A percentile compares a stretch with the other conserved stretches of the same genome.
Conservation (phyloP, 2,888 invertebrate genomes). For the Miltochrista miniata region DNA sequence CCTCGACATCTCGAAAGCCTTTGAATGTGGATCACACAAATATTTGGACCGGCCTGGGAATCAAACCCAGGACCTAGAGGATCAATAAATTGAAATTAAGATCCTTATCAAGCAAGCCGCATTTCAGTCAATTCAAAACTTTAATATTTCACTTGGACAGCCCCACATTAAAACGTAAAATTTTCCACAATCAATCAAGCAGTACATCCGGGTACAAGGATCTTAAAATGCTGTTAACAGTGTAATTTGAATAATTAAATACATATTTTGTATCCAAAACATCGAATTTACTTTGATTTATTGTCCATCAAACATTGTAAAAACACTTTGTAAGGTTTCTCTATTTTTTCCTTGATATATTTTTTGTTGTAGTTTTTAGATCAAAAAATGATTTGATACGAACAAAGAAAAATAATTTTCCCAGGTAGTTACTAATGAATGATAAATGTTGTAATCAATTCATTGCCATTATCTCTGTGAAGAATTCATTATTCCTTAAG, state of each 20-base stretch:
- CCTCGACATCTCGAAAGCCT: no score
- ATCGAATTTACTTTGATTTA: not conserved
- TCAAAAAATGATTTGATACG: not conserved
- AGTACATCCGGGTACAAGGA: slow-evolving; percentile 1
- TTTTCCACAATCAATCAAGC: not conserved
- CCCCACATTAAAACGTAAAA: no score
- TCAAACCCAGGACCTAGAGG: no score
- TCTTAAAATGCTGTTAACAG: not conserved
- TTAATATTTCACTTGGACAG: no score
- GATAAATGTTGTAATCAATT: not conserved
- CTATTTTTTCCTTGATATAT: not conserved
- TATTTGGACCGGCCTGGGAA: no score
- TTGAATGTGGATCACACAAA: no score
- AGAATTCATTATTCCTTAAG: not conserved
- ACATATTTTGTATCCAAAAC: not conserved
- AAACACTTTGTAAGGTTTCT: not conserved
- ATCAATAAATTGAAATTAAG: no score
- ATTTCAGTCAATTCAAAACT: no score
- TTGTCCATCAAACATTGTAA: not conserved
- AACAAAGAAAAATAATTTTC: not conserved
- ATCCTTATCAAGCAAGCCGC: no score
- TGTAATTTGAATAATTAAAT: slow-evolving; percentile 1
- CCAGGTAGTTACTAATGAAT: not conserved
- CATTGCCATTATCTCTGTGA: not conserved
- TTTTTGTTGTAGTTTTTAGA: not conserved